Evolutionary conservation across 2,113 vertebrate species (phyloP), one percentile per base, ranked within the genome.

Genomic region (Percina caprodes): DNA sequence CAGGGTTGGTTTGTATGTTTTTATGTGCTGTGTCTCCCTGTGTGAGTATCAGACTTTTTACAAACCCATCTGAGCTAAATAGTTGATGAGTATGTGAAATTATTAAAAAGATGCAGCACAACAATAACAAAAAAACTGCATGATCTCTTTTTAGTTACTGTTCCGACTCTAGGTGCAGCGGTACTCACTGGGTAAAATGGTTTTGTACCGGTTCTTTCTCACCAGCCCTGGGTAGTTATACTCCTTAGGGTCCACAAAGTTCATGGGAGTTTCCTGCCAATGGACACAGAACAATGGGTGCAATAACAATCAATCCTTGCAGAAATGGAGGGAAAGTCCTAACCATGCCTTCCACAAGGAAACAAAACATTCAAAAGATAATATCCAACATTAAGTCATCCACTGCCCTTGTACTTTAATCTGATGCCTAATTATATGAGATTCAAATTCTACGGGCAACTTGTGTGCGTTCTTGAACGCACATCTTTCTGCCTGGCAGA

Each of bases 201-300:
- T 99, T 95, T 97, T 99, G 94, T 99, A 99, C 84, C 98, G 97
- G 92, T 99, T 99, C 94, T 99, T 99, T 92, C 97, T 95, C 88
- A 99, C 98, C 86, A 99, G 95, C 69, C 98, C 98, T 51, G 98
- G 97, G 90, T 99, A 97, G 94, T 96, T 97, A 60, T 99, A 99
- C 84, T 99, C 98, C 89, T 99, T 99, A 1, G 98, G 98, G 92
- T 99, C 98, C 93, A 99, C 97, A 90, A 99, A 99, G 86, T 99
- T 99, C 98, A 99, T 99, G 75, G 98, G 98, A 90, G 98, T 97
- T 95, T 99, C 98, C 98, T 99, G 93, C 75, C 71, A 66, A 90
- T 91, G 79, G 82, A 51, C 87, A 87, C 69, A 90, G 71, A 84
- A 90, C 59, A 92, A 79, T 72, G 48, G 39, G 39, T 26, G 69